These are phyloP conservation scores for Xenopus petersii DNA, from an alignment of 2,797 vertebrate genomes.

Conservation along the genomic window DNA sequence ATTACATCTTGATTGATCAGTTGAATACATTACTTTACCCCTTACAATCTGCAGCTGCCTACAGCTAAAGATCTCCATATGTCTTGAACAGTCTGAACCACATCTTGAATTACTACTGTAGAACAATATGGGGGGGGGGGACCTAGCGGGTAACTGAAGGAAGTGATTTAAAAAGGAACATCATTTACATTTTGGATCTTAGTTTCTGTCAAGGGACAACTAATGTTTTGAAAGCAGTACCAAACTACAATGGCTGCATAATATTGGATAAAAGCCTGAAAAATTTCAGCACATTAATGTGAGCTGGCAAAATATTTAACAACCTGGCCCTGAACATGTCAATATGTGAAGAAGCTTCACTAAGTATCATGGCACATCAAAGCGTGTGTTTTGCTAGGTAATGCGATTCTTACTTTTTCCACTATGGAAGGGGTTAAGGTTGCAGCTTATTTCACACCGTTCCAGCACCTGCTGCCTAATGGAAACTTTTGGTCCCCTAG, in stretches of 20 bases:
- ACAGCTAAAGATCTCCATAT: too few species aligned
- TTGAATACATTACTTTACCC: too few species aligned
- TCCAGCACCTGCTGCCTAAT: constrained; percentile 42
- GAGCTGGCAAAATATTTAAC: not conserved
- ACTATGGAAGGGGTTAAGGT: constrained; percentile 23
- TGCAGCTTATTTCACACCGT: constrained; percentile 38
- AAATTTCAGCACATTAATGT: not conserved
- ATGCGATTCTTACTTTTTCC: not conserved
- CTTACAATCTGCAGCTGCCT: too few species aligned
- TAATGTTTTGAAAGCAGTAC: too few species aligned
- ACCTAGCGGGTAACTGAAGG: too few species aligned
- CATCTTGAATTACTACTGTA: too few species aligned
- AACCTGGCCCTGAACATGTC: not conserved
- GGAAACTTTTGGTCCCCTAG: constrained; percentile 39
- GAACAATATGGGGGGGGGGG: too few species aligned
- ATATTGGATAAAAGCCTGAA: not conserved
- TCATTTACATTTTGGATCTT: too few species aligned
- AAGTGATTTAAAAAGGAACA: too few species aligned
- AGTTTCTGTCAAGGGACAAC: too few species aligned
- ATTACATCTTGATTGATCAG: too few species aligned
- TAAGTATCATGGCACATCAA: not conserved
- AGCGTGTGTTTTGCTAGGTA: not conserved
- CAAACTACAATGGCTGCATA: not conserved
- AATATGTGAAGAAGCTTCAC: not conserved
- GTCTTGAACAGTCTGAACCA: too few species aligned